These are phyloP conservation scores for Ascaphus truei DNA, from an alignment of 2,113 vertebrate species.

Conservation along the genomic window DNA sequence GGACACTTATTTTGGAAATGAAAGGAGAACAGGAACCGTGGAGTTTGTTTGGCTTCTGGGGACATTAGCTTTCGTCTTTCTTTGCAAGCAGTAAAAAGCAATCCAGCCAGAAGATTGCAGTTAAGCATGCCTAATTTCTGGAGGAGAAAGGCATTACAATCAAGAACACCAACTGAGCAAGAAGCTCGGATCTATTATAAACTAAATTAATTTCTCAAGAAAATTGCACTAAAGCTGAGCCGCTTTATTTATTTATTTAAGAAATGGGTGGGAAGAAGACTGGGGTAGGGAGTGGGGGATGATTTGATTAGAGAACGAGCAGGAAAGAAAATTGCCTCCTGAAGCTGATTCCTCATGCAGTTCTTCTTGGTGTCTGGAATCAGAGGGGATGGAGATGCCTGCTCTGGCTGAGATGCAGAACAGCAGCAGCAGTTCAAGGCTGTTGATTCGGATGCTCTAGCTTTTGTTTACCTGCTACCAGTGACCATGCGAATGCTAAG, in stretches of 20 bases:
- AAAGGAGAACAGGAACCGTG: not conserved
- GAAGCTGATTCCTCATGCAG: slow-evolving; percentile 66
- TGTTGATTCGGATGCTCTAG: slow-evolving; percentile 27
- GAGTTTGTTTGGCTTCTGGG: slow-evolving; percentile 17
- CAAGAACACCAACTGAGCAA: slow-evolving; percentile 22
- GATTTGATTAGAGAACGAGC: slow-evolving; percentile 58
- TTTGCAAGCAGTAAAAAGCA: slow-evolving; percentile 10
- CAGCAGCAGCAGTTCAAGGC: slow-evolving; percentile 28
- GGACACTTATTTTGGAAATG: slow-evolving; percentile 21
- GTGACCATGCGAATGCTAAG: slow-evolving; percentile 24
- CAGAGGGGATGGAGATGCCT: slow-evolving; percentile 29
- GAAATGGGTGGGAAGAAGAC: slow-evolving; percentile 52
- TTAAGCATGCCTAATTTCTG: slow-evolving; percentile 36
- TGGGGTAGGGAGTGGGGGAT: slow-evolving; percentile 57
- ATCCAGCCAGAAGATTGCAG: slow-evolving; percentile 28
- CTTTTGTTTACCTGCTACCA: slow-evolving; percentile 28
- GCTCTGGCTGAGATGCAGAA: slow-evolving; percentile 40
- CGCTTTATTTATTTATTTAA: slow-evolving; percentile 31
- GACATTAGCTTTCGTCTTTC: not conserved
- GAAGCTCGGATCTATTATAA: slow-evolving; percentile 42
- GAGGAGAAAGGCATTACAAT: slow-evolving; percentile 13
- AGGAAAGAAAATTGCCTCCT: slow-evolving; percentile 64
- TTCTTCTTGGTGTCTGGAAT: slow-evolving; percentile 38
- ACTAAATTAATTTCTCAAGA: slow-evolving; percentile 33
- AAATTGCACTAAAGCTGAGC: slow-evolving; percentile 45